Evolutionary conservation across 1,140 invertebrate genomes (phyloP).

Genomic region (Sitobion miscanthi): DNA sequence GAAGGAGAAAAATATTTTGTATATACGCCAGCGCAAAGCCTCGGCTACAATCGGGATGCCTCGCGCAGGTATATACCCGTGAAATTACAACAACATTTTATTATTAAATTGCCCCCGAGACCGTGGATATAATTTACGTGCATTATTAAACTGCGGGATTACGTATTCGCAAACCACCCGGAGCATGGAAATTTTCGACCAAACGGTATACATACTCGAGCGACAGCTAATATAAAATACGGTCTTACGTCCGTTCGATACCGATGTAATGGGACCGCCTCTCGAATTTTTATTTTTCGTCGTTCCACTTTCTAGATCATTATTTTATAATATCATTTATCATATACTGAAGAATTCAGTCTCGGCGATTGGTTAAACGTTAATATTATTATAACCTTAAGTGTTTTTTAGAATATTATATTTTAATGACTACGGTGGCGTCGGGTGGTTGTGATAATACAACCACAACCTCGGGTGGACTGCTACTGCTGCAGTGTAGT

Average conservation of each 20-base stretch:
- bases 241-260: neutral
- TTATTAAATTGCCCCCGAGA: conserved; percentile 13
- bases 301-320: neutral
- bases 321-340: neutral
- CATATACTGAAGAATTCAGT: neutral
- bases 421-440: neutral
- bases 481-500: too few species aligned
- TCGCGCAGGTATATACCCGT: neutral
- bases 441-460: neutral
- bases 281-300: neutral
- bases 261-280: neutral
- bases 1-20: neutral
- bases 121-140: conserved; percentile 24
- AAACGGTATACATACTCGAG: neutral
- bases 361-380: neutral
- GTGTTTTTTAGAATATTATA: neutral
- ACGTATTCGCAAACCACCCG: conserved; percentile 1
- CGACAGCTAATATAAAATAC: neutral
- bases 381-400: neutral
- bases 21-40: neutral
- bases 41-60: neutral
- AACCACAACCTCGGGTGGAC: neutral
- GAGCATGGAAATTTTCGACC: neutral
- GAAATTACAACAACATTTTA: conserved; percentile 39
- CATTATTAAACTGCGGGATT: conserved; percentile 23